Base-by-base conservation (phyloP, 2,797 vertebrate species). In the Aselliscus stoliczkanus region DNA sequence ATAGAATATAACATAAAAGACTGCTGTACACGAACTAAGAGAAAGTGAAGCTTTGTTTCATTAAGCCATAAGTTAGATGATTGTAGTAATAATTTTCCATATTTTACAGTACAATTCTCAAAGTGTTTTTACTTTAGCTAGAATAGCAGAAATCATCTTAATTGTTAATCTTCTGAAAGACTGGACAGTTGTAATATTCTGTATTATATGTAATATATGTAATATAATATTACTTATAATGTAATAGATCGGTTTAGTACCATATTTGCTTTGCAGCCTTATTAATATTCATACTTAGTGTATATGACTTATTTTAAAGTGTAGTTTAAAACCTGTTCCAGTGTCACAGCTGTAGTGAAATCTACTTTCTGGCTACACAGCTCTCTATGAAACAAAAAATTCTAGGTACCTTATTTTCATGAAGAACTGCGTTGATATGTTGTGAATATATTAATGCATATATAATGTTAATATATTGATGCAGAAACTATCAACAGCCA, bases 251-350 rank as follows among this genome's bases (percentile, higher is more conserved):
- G 65, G 9, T 76, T 64, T 56, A n/a, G 18, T 58, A 47, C 7
- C 23, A 47, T 91, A 50, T 93, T 89, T 77, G 94, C 85, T 54
- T 69, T 89, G 15, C 17, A 88, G 11, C 20, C 1, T 86, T 91
- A 58, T 54, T 93, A 72, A 93, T 84, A 73, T 52, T 67, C 87
- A 60, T 83, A 83, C 27, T 47, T 81, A 50, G 12, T 62, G 0
- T 60, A n/a, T n/a, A 64, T 64, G 70, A 82, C 47, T 93, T 95
- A 62, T n/a, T 95, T 79, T 47, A 50, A 96, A 50, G 18, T 86
- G 80, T 82, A 56, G 5, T 89, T 86, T 94, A 17, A 17, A 77
- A 25, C 14, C 56, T 62, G 1, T 81, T 87, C 27, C 23, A 70
- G 5, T 93, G 29, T 80, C 39, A 92, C 6, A 69, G 39, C 12